These are phyloP conservation scores for Melanotaenia maccullochi DNA, from an alignment of 2,797 vertebrate genomes.

Conservation along the genomic window DNA sequence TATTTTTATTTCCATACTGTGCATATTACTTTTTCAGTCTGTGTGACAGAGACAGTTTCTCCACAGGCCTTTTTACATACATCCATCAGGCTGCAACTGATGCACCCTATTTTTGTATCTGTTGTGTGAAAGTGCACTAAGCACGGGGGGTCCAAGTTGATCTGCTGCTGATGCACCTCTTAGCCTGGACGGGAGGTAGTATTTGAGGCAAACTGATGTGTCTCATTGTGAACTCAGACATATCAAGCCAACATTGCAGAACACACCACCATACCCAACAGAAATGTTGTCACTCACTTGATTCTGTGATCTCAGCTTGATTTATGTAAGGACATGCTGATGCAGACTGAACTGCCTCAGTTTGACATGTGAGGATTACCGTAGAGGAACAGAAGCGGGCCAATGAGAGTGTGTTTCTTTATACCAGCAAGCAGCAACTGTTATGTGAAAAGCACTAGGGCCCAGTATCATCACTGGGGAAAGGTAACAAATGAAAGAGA, in stretches of 20 bases:
- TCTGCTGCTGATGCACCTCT: background rate
- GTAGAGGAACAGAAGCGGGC: background rate
- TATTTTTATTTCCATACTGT: no score
- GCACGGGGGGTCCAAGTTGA: background rate
- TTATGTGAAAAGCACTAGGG: background rate
- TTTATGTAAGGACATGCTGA: background rate
- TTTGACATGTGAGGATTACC: background rate
- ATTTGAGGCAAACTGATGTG: background rate
- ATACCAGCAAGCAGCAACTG: background rate
- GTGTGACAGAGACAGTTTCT: no score
- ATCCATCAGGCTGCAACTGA: no score
- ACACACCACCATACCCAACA: background rate
- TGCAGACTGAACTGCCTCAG: background rate
- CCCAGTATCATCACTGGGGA: background rate
- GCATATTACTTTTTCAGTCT: no score
- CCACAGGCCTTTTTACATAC: no score
- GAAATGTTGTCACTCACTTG: background rate
- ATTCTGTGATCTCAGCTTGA: background rate
- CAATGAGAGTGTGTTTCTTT: background rate
- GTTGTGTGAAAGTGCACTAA: no score
- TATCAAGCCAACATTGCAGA: background rate
- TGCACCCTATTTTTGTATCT: no score
- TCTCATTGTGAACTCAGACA: background rate
- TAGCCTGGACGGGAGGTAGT: background rate
- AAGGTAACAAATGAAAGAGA: constrained; percentile 7